Base-by-base conservation (phyloP, 1,140 invertebrate species). In the Caenorhabditis remanei region DNA sequence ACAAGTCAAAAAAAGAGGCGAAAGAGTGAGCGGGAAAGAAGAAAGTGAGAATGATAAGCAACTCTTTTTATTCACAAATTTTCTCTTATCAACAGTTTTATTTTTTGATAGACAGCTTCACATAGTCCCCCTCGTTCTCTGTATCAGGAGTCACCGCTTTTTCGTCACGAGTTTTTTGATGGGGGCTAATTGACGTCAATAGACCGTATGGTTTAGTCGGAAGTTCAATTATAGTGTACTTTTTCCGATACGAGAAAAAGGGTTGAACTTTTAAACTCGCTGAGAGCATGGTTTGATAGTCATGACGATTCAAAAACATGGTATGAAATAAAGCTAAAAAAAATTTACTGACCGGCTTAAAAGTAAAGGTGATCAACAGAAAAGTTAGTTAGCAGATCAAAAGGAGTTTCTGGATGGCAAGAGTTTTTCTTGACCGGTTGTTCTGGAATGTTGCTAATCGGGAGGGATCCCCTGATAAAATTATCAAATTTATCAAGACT, bases 121-220 rank as follows among this genome's bases (percentile, higher is more conserved):
- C 19, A 9, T 16, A 9, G n/a, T 16, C 4, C 50, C 1, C 16
- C 50, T 16, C 50, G 16, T 16, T 53, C 50, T 53, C 50, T 53
- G 50, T 53, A 53, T 53, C 50, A 53, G 50, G 50, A 58, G 56
- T 3, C 6, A 58, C 6, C 7, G 6, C n/a, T 16, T n/a, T 21
- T n/a, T 14, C 61, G 24, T 63, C 61, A 63, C 61, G 61, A 21
- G 61, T 24, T 40, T 32, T 14, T 58, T 7, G 8, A 7, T 32
- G 8, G 7, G 3, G 24, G 7, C 61, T 63, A 63, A 63, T 63
- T 63, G 61, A 63, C 61, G 61, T 63, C 61, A 63, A 63, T 63
- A 63, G 32, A 63, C 21, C 19, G 21, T 40, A 63, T 7, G 6
- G 14, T 58, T 58, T 14, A 58, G 55, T 7, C 11, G 61, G 61